A percentile compares a stretch with the other conserved stretches of the same genome.
These are phyloP conservation scores for Galeopterus variegatus DNA, from an alignment of 2,113 vertebrate genomes.

Conservation along the genomic window DNA sequence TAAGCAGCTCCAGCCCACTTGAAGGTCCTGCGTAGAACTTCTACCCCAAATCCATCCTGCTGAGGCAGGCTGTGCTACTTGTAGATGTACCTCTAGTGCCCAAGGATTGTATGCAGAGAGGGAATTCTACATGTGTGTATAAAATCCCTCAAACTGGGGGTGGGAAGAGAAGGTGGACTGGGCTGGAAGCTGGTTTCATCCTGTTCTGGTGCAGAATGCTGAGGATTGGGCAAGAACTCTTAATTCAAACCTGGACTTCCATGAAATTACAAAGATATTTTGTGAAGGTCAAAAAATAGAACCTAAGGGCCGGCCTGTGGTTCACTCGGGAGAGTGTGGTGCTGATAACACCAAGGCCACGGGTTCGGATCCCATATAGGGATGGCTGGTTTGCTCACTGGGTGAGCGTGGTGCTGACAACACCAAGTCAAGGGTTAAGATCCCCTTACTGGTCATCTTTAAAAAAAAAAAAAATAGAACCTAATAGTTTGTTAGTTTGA, in stretches of 20 bases:
- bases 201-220: background rate
- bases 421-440: no score
- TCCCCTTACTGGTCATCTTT: no score
- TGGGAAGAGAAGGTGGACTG: background rate
- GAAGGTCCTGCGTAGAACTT: background rate
- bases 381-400: no score
- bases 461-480: constrained; percentile 5
- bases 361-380: no score
- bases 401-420: no score
- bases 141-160: background rate
- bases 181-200: background rate
- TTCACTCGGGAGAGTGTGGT: no score
- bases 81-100: background rate
- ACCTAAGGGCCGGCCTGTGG: no score
- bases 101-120: background rate
- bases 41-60: background rate
- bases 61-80: background rate
- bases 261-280: background rate
- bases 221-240: constrained; percentile 12
- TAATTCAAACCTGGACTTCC: background rate
- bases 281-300: background rate
- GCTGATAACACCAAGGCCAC: no score
- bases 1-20: background rate
- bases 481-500: background rate
- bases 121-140: background rate